Conservation (phyloP, 2,888 invertebrate species). For the Labia minor region DNA sequence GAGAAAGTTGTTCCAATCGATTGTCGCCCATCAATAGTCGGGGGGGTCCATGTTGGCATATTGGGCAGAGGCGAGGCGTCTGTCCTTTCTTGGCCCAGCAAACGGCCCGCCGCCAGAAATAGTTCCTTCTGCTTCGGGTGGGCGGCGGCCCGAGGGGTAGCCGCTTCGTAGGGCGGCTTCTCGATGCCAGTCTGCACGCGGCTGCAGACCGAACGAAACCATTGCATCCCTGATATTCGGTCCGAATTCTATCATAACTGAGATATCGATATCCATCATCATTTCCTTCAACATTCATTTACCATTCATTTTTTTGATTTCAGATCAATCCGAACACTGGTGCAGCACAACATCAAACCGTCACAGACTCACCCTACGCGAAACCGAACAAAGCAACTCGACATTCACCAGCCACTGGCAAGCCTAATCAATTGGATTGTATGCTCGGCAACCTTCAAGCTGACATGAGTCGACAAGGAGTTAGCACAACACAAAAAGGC, state of each 20-base stretch:
- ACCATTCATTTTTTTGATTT: slow-evolving; percentile 27
- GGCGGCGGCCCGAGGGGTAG: slow-evolving; percentile 21
- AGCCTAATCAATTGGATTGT: slow-evolving; percentile 63
- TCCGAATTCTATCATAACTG: not conserved
- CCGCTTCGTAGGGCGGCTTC: slow-evolving; percentile 23
- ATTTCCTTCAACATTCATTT: slow-evolving; percentile 2
- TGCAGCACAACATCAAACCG: slow-evolving; percentile 51
- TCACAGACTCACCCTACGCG: slow-evolving; percentile 58
- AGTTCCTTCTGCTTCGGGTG: slow-evolving; percentile 23
- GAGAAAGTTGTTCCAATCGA: not conserved
- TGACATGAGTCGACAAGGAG: slow-evolving; percentile 98
- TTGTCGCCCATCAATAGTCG: not conserved
- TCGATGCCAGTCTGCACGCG: slow-evolving; percentile 19
- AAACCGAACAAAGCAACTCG: slow-evolving; percentile 50
- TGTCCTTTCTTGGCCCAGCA: slow-evolving; percentile 48
- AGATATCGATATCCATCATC: not conserved
- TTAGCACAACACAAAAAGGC: slow-evolving; percentile 96
- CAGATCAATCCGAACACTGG: slow-evolving; percentile 48
- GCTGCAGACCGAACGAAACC: slow-evolving; percentile 7
- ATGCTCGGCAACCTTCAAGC: slow-evolving; percentile 91
- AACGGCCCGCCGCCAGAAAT: slow-evolving; percentile 33
- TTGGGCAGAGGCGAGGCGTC: slow-evolving; percentile 3
- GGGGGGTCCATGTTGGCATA: not conserved
- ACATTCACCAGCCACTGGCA: slow-evolving; percentile 38
- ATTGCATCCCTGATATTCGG: not conserved